A percentile compares a stretch with the other conserved stretches of the same genome.
phyloP scores from a whole-genome alignment of 2,797 vertebrate species.

The Tragelaphus eurycerus region DNA sequence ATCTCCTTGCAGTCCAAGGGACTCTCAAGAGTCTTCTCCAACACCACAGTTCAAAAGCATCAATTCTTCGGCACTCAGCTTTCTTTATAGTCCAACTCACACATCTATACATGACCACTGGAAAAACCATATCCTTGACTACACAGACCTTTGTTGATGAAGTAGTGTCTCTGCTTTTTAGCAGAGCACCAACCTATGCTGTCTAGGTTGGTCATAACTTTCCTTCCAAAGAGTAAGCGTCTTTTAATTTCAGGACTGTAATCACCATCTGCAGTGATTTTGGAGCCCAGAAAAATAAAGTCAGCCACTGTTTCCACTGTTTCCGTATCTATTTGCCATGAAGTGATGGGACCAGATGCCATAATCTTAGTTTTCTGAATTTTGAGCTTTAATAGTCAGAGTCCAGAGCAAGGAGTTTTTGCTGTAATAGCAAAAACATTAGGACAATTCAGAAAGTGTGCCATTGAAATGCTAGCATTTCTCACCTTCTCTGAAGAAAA shows the following conservation, averaged over 20 bases:
- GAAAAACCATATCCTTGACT: background rate
- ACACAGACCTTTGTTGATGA: accelerated
- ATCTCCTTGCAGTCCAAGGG: background rate
- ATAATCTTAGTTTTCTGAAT: background rate
- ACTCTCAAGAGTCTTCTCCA: no score
- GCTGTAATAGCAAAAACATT: background rate
- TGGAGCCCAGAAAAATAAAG: background rate
- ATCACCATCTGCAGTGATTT: background rate
- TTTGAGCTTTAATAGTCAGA: background rate
- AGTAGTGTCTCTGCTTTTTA: background rate
- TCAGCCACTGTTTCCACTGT: background rate
- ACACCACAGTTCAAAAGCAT: no score
- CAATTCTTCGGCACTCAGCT: no score
- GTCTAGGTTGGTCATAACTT: background rate
- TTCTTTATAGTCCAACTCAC: no score
- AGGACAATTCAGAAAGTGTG: background rate
- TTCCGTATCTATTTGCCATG: background rate
- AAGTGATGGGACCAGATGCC: background rate
- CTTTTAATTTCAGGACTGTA: background rate
- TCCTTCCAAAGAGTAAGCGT: background rate
- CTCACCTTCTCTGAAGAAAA: background rate
- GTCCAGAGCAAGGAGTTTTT: background rate
- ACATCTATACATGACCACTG: background rate
- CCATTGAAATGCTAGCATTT: background rate
- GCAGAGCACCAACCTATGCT: background rate